phyloP scores from a whole-genome alignment of 2,113 vertebrate genomes.

The Triplophysa tibetana region DNA sequence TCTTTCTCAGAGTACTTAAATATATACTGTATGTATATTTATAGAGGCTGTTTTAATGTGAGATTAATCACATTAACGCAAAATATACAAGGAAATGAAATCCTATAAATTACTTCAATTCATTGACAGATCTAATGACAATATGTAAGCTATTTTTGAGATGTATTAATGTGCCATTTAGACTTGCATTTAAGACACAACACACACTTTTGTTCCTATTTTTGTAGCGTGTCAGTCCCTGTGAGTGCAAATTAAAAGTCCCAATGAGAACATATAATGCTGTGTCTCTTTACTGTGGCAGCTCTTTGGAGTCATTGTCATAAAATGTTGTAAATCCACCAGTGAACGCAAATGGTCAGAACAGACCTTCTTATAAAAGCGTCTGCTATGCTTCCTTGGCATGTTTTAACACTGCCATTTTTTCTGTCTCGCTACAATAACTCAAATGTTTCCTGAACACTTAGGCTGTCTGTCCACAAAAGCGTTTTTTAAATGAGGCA shows the following conservation, averaged over 20 bases:
- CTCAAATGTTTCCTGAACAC: too few species aligned
- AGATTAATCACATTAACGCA: neutral
- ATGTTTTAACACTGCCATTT: neutral
- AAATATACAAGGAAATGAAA: neutral
- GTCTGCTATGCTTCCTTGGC: neutral
- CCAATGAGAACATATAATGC: neutral
- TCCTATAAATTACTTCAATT: neutral
- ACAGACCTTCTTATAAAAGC: neutral
- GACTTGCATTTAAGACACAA: too few species aligned
- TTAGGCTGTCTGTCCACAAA: too few species aligned
- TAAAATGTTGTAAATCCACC: neutral
- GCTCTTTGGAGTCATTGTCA: constrained; percentile 12
- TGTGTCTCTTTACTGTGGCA: neutral
- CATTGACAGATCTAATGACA: too few species aligned
- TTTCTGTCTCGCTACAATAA: too few species aligned
- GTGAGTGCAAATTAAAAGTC: constrained; percentile 17
- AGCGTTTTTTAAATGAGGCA: too few species aligned
- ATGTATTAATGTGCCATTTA: too few species aligned
- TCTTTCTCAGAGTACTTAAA: too few species aligned
- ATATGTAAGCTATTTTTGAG: too few species aligned
- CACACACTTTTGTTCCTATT: too few species aligned
- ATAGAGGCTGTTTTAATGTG: too few species aligned
- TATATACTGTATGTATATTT: too few species aligned
- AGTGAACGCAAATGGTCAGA: neutral
- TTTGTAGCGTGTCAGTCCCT: neutral